Evolutionary conservation across 1,140 invertebrate species (phyloP).

Genomic region (Pseudachorutes palmiensis): DNA sequence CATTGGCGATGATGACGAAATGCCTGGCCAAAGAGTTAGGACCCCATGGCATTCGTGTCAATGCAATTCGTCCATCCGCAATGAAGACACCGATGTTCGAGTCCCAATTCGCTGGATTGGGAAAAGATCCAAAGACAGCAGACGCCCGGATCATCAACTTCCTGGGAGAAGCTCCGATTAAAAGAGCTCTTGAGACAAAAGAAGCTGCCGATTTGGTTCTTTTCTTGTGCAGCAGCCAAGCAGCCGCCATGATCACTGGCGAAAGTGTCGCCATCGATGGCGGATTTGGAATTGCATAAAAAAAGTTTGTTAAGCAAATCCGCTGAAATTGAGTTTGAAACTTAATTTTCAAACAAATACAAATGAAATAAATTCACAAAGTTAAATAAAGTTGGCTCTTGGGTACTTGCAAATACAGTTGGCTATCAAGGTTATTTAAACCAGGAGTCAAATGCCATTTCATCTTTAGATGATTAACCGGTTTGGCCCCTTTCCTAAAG

Average conservation of each 20-base stretch:
- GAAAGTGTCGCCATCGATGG: constrained; percentile 6
- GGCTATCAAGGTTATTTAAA: no score
- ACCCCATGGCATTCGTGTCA: constrained; percentile 65
- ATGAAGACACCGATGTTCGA: neutral
- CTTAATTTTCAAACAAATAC: no score
- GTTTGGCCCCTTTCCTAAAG: no score
- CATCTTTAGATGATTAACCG: no score
- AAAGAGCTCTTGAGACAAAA: neutral
- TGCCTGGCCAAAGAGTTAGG: constrained; percentile 74
- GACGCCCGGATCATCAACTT: neutral
- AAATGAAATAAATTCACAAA: no score
- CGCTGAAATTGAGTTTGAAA: no score
- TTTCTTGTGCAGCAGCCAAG: constrained; percentile 27
- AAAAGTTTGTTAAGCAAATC: neutral
- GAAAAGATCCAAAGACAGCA: neutral
- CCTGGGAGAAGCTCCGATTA: neutral
- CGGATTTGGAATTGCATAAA: neutral
- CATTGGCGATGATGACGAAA: constrained; percentile 80
- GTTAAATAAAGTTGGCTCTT: no score
- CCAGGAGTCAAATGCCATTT: no score
- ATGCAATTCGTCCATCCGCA: constrained; percentile 51
- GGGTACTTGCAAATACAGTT: no score
- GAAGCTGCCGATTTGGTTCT: constrained; percentile 16
- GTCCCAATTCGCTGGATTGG: constrained; percentile 37
- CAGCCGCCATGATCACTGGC: constrained; percentile 28